Conservation (phyloP, 2,888 invertebrate species). For the Euphydryas editha region DNA sequence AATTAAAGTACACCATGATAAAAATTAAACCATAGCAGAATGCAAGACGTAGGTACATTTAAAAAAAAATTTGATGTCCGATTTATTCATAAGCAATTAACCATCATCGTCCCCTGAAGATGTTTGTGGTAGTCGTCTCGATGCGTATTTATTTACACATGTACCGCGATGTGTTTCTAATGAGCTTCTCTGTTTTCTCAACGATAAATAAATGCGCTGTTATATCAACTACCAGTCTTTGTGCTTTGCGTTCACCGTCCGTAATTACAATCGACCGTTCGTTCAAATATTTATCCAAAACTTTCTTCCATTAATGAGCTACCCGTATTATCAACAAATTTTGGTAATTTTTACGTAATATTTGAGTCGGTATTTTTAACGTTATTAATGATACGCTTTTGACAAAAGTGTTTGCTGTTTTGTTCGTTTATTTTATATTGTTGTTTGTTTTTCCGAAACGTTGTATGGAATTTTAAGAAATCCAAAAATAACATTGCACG, state of each 20-base stretch:
- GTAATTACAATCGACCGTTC: conserved; percentile 75
- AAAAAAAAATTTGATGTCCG: conserved; percentile 30
- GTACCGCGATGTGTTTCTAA: conserved; percentile 76
- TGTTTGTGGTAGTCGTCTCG: conserved; percentile 64
- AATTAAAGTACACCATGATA: no score
- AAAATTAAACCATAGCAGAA: no score
- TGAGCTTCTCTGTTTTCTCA: conserved; percentile 64
- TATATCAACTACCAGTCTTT: conserved; percentile 80
- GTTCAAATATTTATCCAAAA: conserved; percentile 78
- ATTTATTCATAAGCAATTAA: conserved; percentile 31
- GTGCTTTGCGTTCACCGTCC: conserved; percentile 57
- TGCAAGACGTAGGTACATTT: background rate
- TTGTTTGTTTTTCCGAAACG: conserved; percentile 2
- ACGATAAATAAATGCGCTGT: conserved; percentile 67
- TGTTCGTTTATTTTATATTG: conserved; percentile 1
- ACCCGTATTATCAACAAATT: conserved; percentile 70
- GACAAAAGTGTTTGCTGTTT: conserved; percentile 15
- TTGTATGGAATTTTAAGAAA: conserved; percentile 65
- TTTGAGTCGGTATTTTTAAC: conserved; percentile 43
- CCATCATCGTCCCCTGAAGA: conserved; percentile 61
- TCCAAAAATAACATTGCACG: conserved; percentile 68
- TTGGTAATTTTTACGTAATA: conserved; percentile 68
- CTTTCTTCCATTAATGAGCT: conserved; percentile 81
- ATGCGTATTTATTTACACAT: conserved; percentile 77
- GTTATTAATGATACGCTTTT: conserved; percentile 15